Conservation (phyloP, 2,888 invertebrate species). For the Caenorhabditis sinica region DNA sequence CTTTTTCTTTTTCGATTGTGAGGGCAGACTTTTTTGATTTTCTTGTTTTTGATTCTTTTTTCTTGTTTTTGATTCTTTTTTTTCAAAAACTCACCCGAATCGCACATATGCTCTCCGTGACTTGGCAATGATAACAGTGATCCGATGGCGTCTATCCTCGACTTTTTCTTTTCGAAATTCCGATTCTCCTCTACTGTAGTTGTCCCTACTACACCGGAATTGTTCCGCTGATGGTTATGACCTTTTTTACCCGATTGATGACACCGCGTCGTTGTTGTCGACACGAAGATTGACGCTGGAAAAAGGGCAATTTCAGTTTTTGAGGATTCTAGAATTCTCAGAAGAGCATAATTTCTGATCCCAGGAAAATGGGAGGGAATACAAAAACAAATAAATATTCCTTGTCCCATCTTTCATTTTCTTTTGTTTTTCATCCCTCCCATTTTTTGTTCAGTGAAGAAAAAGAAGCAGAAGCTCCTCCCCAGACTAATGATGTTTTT, state of each 20-base stretch:
- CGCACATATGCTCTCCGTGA: slow-evolving; percentile 33
- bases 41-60: not conserved
- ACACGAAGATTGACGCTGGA: slow-evolving; percentile 57
- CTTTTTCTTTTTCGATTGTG: too few relatives aligned
- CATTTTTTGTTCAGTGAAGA: slow-evolving; percentile 14
- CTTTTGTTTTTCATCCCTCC: slow-evolving; percentile 15
- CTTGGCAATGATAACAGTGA: slow-evolving; percentile 51
- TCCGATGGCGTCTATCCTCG: slow-evolving; percentile 52
- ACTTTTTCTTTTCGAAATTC: slow-evolving; percentile 35
- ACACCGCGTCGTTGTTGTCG: slow-evolving; percentile 57
- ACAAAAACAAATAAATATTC: slow-evolving; percentile 4
- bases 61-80: not conserved
- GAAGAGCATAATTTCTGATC: not conserved
- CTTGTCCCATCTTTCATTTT: not conserved
- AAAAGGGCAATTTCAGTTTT: slow-evolving; percentile 13
- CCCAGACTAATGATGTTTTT: slow-evolving; percentile 21
- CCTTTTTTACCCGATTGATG: slow-evolving; percentile 37
- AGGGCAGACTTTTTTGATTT: slow-evolving; percentile 14
- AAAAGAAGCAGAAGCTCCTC: too few relatives aligned
- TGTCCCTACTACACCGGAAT: slow-evolving; percentile 3
- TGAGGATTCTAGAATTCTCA: not conserved
- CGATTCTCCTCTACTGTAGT: slow-evolving; percentile 23
- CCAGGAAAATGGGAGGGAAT: not conserved
- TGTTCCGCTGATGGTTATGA: slow-evolving; percentile 37
- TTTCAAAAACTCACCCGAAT: slow-evolving; percentile 20